These are phyloP conservation scores for Beroe forskalii DNA, from an alignment of 37 sponge, comb jelly and placozoan genomes.

Conservation along the genomic window DNA sequence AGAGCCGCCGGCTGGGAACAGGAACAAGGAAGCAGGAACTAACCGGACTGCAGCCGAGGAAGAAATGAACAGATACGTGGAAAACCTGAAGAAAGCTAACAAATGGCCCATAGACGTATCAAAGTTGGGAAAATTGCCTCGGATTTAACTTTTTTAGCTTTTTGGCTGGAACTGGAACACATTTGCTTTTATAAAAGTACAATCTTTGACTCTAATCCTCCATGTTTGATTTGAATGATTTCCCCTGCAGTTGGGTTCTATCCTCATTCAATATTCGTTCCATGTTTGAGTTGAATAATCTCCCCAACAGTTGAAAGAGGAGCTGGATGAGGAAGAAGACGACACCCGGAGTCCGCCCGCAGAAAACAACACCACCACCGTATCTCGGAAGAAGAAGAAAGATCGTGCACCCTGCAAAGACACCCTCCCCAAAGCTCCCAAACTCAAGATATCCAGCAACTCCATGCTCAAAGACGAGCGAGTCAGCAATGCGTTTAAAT, in stretches of 20 bases:
- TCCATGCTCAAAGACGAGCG: conserved; percentile 11
- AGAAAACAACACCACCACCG: not conserved
- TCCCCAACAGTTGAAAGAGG: conserved; percentile 30
- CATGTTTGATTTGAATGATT: too few relatives aligned
- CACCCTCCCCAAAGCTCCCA: not conserved
- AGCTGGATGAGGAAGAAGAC: conserved; percentile 7
- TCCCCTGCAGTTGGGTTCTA: too few relatives aligned
- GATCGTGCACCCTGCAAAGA: not conserved
- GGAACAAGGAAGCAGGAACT: conserved; percentile 47
- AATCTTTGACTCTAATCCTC: too few relatives aligned
- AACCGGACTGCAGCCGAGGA: conserved; percentile 17
- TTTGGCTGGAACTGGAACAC: too few relatives aligned
- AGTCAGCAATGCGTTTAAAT: conserved; percentile 49
- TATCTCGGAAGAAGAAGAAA: not conserved
- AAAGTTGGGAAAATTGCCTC: too few relatives aligned
- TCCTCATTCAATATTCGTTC: not conserved
- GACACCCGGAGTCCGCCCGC: too few relatives aligned
- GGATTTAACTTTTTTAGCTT: too few relatives aligned
- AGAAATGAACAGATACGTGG: conserved; percentile 42
- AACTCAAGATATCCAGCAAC: conserved; percentile 40
- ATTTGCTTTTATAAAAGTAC: too few relatives aligned
- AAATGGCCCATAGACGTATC: conserved; percentile 13
- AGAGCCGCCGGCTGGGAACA: conserved; percentile 47
- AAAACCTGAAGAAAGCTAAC: conserved; percentile 14
- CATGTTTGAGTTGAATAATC: not conserved